phyloP scores from a whole-genome alignment of 2,113 vertebrate species.

The Acanthochromis polyacanthus region DNA sequence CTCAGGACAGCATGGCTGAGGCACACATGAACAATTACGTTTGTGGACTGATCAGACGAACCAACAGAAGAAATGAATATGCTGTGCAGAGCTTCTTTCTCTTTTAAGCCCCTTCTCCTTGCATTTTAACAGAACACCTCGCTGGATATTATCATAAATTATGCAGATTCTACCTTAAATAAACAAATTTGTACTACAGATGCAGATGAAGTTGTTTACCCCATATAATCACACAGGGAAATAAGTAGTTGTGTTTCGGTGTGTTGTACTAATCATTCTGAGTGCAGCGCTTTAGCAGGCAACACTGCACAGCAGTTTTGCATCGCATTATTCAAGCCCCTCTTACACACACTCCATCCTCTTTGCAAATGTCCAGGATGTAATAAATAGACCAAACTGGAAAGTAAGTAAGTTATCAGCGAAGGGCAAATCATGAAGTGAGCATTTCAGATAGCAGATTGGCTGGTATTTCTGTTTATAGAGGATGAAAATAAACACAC shows the following conservation, averaged over 20 bases:
- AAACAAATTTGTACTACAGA: slow-evolving; percentile 45
- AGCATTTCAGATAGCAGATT: slow-evolving; percentile 11
- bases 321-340: slow-evolving; percentile 61
- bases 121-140: slow-evolving; percentile 21
- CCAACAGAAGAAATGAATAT: neutral
- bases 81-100: slow-evolving; percentile 12
- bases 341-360: slow-evolving; percentile 27
- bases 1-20: neutral
- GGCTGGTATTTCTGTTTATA: neutral
- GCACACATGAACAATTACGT: slow-evolving; percentile 1
- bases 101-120: slow-evolving; percentile 9
- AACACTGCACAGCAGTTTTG: slow-evolving; percentile 46
- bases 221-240: slow-evolving; percentile 53
- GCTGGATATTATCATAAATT: slow-evolving; percentile 50
- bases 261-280: slow-evolving; percentile 61
- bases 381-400: slow-evolving; percentile 47
- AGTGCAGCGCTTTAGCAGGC: slow-evolving; percentile 54
- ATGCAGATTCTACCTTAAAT: slow-evolving; percentile 56
- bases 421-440: slow-evolving; percentile 19
- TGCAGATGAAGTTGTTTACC: slow-evolving; percentile 66
- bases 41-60: neutral
- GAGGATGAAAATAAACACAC: neutral
- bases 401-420: slow-evolving; percentile 26
- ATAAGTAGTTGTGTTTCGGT: slow-evolving; percentile 60
- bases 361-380: slow-evolving; percentile 41